Base-by-base conservation (phyloP, 2,113 vertebrate genomes). In the Sylvietta virens region DNA sequence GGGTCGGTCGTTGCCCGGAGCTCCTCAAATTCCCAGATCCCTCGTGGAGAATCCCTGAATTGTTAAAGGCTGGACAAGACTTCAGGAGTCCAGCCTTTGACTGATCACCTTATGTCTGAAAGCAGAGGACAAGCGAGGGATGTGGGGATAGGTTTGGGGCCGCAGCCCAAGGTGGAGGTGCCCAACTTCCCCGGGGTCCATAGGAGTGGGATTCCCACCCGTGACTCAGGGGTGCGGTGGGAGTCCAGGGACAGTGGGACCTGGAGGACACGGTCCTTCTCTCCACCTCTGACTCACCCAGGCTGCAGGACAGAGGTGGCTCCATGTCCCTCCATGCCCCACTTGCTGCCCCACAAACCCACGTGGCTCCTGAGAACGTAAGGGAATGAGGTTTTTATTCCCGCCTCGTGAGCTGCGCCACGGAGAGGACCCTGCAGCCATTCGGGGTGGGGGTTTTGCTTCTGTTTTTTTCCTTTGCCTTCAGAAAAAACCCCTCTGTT, bases 1-100 rank as follows among this genome's bases (percentile, higher is more conserved):
- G 10, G 35, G 11, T 31, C 6, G 3, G 1, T 20, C 2, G 0
- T 5, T 66, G 57, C 37, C 50, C 10, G 16, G 26, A 6, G 0
- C 6, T 72, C 56, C 35, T 44, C 11, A 13, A 31, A 7, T 1
- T 2, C 23, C 9, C 42, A 15, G 6, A 66, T 16, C 22, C 35
- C 28, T 8, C 5, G 0, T 18, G 33, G 47, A 30, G 67, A 58
- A 16, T 31, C 35, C 35, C 35, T 4, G 37, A 5, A 1, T 27
- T 51, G 37, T 27, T 31, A 13, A 37, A 50, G 37, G 35, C 2
- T 66, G 76, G 44, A 1, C 33, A 27, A 28, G 31, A 1, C 10
- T 47, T 22, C 4, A 2, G 8, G 35, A 64, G 30, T 22, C 9
- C 20, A 6, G 5, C 11, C 14, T 37, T 37, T 7, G n/a, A 4